Evolutionary conservation across 37 sponge, comb jelly and placozoan genomes (phyloP), one percentile per base, ranked within the genome.

Genomic region (Geodia barretti): DNA sequence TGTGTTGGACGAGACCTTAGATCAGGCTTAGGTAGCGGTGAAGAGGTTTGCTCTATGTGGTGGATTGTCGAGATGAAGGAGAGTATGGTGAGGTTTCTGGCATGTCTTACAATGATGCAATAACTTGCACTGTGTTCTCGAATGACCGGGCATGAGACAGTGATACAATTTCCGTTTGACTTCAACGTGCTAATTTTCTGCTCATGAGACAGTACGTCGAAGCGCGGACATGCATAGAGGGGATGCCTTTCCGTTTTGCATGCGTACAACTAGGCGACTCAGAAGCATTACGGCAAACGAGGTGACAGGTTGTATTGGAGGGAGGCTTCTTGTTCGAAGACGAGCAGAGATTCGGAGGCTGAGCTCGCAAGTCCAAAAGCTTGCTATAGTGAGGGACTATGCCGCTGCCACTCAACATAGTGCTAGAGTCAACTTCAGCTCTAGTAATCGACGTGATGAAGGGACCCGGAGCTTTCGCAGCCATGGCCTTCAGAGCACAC

Each of bases 11-110:
- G n/a, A n/a, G n/a, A n/a, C n/a, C n/a, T n/a, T n/a, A n/a, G n/a
- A n/a, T n/a, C n/a, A n/a, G n/a, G n/a, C n/a, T n/a, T n/a, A n/a
- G n/a, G n/a, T n/a, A n/a, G n/a, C n/a, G n/a, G n/a, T n/a, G n/a
- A n/a, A n/a, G n/a, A n/a, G n/a, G n/a, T n/a, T n/a, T n/a, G n/a
- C n/a, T n/a, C n/a, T n/a, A n/a, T n/a, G n/a, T n/a, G n/a, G n/a
- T n/a, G n/a, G 29, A 38, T 21, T 21, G 33, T 30, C 70, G 9
- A 70, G 38, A 34, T 75, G 76, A 30, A 75, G 62, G 23, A 75
- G 61, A n/a, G 76, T 75, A 33, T 75, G 76, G 62, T 75, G 76
- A 20, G 76, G 62, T 36, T 60, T 75, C 35, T 75, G 76, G 62
- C 76, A 75, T 17, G 11, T n/a, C n/a, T n/a, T n/a, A n/a, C n/a